Evolutionary conservation across 1,140 invertebrate genomes (phyloP), one percentile per base, ranked within the genome.

Genomic region (Drosophila teissieri): DNA sequence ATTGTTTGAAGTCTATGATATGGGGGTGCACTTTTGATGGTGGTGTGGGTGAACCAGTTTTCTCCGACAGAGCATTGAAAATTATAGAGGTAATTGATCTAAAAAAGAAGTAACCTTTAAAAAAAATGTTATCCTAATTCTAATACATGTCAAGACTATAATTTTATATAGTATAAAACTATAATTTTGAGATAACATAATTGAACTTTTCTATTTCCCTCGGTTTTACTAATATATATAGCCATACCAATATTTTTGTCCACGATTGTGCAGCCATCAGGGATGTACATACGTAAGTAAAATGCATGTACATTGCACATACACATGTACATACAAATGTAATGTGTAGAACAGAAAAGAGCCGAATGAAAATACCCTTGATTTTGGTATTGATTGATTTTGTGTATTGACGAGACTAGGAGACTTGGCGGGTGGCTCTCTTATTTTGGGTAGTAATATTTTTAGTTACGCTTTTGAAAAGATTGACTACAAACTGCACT

Each of bases 21-120:
- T 45, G 37, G 60, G 64, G 58, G 64, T 68, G 45, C 58, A 51
- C 51, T 63, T 61, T 64, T 15, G 34, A 14, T 55, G 34, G 27
- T 67, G 42, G 57, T 64, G 64, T 65, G 61, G 46, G 64, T 37
- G 61, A 65, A 68, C 61, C 61, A 52, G 39, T 68, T 65, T 65
- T 37, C 15, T n/a, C 15, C 34, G 2, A 24, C 7, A 11, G 17
- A 57, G 31, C 31, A 42, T 42, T 12, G 11, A 31, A 62, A 48
- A 48, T 24, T 22, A 19, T 42, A 58, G 14, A 34, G 36, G 14
- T 51, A 45, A 7, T 45, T 57, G 10, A 7, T 22, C 31, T 14
- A 36, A 14, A 8, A 60, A 36, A 64, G 6, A 44, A 12, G 4
- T 4, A 45, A 22, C 15, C 36, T 54, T 54, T 24, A 10, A 12